Conservation (phyloP, 2,888 invertebrate species). For the Iphiclides podalirius region DNA sequence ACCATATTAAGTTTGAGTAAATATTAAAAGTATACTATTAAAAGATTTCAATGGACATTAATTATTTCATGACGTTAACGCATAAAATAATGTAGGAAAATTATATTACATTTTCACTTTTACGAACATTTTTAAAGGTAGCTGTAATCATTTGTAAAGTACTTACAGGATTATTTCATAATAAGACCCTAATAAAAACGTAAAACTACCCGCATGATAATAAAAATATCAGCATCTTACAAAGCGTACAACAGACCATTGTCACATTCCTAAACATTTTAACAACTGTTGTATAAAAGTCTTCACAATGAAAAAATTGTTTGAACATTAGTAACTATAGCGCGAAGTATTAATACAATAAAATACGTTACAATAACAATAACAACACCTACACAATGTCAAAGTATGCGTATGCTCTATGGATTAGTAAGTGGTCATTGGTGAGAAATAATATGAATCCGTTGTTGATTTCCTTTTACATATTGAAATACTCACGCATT, state of each 20-base stretch:
- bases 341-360: conserved; percentile 10
- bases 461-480: too few species aligned
- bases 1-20: too few species aligned
- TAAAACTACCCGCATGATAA: conserved; percentile 11
- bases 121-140: too few species aligned
- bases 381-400: conserved; percentile 17
- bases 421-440: conserved; percentile 2
- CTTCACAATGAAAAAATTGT: conserved; percentile 20
- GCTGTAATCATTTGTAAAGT: too few species aligned
- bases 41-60: too few species aligned
- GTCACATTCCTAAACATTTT: conserved; percentile 11
- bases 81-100: too few species aligned
- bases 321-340: conserved; percentile 8
- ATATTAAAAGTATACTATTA: too few species aligned
- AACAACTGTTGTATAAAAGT: conserved; percentile 12
- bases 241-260: background rate
- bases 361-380: conserved; percentile 17
- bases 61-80: too few species aligned
- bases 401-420: conserved; percentile 11
- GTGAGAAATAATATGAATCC: background rate
- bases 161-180: too few species aligned
- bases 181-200: too few species aligned
- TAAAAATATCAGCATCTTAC: background rate
- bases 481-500: too few species aligned
- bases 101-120: too few species aligned